Conservation (phyloP, 2,888 invertebrate species). For the Leucophora obtusa region DNA sequence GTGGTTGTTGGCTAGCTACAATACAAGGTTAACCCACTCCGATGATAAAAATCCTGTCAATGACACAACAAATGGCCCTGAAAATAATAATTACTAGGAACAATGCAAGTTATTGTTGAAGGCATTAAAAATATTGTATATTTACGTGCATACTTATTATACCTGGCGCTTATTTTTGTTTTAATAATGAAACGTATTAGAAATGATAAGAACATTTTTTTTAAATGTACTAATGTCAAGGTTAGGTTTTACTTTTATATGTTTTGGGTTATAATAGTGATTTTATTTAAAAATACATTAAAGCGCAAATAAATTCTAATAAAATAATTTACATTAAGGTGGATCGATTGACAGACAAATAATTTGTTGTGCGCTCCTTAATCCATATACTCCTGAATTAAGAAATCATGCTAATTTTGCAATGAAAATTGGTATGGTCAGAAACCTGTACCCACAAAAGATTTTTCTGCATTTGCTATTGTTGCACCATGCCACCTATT, state of each 20-base stretch:
- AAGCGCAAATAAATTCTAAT: background rate
- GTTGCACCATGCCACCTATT: no score
- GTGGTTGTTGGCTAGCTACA: background rate
- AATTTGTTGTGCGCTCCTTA: no score
- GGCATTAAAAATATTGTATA: background rate
- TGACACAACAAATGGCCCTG: slow-evolving; percentile 39
- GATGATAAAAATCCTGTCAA: slow-evolving; percentile 23
- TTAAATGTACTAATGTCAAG: background rate
- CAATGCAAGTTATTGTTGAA: background rate
- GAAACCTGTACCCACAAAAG: no score
- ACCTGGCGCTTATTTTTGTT: background rate
- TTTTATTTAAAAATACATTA: no score
- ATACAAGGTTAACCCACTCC: slow-evolving; percentile 17
- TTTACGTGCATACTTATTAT: no score
- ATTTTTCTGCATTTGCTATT: no score
- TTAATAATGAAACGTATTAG: background rate
- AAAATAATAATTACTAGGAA: slow-evolving; percentile 1
- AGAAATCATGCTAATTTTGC: no score
- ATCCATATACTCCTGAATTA: no score
- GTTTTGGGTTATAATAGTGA: background rate
- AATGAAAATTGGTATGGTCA: no score
- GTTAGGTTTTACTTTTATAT: background rate
- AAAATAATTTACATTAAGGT: no score
- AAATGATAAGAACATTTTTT: background rate
- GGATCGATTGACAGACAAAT: no score